Base-by-base conservation (phyloP, 2,888 invertebrate genomes). In the Apotomis turbidana region DNA sequence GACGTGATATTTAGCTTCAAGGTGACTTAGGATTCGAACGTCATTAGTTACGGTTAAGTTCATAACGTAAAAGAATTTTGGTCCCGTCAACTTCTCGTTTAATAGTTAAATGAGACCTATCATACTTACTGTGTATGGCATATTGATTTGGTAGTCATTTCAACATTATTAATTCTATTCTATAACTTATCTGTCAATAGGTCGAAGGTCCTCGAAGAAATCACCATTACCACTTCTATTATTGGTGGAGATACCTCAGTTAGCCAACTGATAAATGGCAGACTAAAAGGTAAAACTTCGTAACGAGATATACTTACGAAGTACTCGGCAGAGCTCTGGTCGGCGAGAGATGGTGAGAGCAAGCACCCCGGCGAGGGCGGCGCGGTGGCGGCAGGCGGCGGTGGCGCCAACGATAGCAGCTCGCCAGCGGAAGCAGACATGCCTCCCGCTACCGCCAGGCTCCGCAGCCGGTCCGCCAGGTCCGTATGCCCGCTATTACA, bases 361-460 rank as follows among this genome's bases (percentile, higher is more conserved):
- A 93, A 84, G 80, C 89, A 93, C 75, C 89, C 91, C 76, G 85
- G 95, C 76, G 88, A 95, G 77, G 85, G 94, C 46, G 90, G 95
- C 76, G 83, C 95, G 69, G 83, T 93, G 76, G 93, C 93, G 52
- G 93, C 91, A 0, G 92, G 86, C 9, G 90, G 92, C 61, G 93
- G 93, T 51, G 93, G 92, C 69, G 92, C 92, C 79, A 93, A 81
- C 62, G 93, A 89, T 74, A 90, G 89, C 87, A 82, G 89, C 87
- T 83, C 94, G 80, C 86, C 90, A 0, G 90, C 88, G 6, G 93
- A 94, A 41, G 85, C 89, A 3, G 85, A 94, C 91, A 90, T 90
- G 87, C 79, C 93, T 84, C 87, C 92, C 75, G 84, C 93, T 75
- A 89, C 93, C 76, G 89, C 94, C 85, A 87, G 85, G 83, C 89